phyloP scores from a whole-genome alignment of 2,797 vertebrate genomes.

The Sparidentex hasta region DNA sequence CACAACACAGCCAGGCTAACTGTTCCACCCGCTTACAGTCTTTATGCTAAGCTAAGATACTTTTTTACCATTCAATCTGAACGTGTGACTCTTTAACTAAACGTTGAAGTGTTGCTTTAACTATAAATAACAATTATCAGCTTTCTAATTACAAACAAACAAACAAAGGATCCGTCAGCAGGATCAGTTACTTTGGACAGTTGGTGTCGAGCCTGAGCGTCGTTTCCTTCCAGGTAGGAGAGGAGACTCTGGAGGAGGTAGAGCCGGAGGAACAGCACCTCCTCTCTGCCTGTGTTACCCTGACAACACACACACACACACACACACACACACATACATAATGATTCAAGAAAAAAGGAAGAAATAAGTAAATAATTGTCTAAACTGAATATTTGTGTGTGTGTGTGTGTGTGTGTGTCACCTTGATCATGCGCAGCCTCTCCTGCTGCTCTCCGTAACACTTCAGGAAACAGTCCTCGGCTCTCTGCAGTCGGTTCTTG shows the following conservation, averaged over 20 bases:
- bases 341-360: too few species aligned
- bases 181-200: conserved; percentile 84
- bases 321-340: too few species aligned
- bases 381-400: too few species aligned
- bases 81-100: too few species aligned
- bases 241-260: conserved; percentile 95
- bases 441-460: conserved; percentile 93
- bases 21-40: background rate
- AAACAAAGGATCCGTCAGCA: background rate
- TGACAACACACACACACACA: conserved; percentile 59
- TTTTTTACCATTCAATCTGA: too few species aligned
- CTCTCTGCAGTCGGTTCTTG: conserved; percentile 86
- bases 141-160: background rate
- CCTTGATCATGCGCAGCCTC: conserved; percentile 93
- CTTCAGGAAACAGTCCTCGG: conserved; percentile 90
- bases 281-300: conserved; percentile 94
- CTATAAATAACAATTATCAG: too few species aligned
- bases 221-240: conserved; percentile 90
- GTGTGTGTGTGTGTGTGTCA: conserved; percentile 52
- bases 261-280: conserved; percentile 93
- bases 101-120: too few species aligned
- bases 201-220: conserved; percentile 84
- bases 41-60: background rate
- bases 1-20: background rate
- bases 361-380: too few species aligned